Evolutionary conservation across 2,113 vertebrate species (phyloP).

Genomic region (Dermatemys mawii): DNA sequence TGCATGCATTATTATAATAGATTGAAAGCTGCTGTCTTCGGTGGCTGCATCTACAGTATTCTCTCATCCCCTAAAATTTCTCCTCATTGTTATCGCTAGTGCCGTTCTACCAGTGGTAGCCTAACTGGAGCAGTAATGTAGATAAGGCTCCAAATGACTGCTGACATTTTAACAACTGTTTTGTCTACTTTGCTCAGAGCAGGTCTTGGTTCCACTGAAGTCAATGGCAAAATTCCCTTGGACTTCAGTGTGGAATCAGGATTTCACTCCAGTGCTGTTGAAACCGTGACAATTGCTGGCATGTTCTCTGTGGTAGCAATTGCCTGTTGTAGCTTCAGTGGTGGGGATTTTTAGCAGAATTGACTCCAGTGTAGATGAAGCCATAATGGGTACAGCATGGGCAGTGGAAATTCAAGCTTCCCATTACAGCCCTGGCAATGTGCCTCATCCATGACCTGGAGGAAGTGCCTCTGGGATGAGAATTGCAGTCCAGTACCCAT

Average conservation of each 20-base stretch:
- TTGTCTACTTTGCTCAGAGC: background rate
- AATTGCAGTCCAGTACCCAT: background rate
- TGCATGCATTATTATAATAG: background rate
- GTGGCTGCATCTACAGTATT: background rate
- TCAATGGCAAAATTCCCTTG: background rate
- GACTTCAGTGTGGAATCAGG: too few species aligned
- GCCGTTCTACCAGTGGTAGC: rapidly evolving
- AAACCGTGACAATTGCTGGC: background rate
- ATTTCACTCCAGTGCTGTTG: background rate
- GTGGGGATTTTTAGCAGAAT: background rate
- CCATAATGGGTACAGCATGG: background rate
- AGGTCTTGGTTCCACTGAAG: background rate
- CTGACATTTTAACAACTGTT: background rate
- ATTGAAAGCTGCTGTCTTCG: background rate
- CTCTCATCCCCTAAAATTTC: background rate
- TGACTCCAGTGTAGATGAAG: background rate
- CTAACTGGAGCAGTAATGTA: background rate
- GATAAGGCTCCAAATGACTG: background rate
- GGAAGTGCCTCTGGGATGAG: background rate
- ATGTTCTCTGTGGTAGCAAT: background rate
- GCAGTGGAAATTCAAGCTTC: background rate
- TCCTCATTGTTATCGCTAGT: background rate
- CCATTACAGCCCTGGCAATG: background rate
- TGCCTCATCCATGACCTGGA: background rate
- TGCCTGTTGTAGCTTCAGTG: too few species aligned